Percentiles rank a stretch among this genome's conserved stretches.
These are phyloP conservation scores for Wasmannia auropunctata DNA, from an alignment of 1,140 invertebrate species.

Conservation along the genomic window DNA sequence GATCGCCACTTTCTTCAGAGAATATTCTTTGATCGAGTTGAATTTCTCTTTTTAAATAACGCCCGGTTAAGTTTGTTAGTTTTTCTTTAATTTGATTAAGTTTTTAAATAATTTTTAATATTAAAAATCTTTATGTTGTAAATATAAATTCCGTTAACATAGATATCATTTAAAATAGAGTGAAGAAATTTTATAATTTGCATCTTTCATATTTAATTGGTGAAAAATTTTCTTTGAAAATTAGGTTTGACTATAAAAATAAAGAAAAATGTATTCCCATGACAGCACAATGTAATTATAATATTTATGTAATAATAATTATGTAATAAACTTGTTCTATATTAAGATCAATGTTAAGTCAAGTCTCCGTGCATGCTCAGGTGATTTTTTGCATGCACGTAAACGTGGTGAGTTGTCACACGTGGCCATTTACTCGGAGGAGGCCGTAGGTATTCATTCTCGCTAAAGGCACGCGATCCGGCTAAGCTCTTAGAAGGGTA, in stretches of 20 bases:
- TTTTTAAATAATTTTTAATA: not conserved
- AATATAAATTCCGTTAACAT: not conserved
- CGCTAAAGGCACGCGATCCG: constrained; percentile 51
- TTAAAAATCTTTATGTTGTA: not conserved
- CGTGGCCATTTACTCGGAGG: constrained; percentile 19
- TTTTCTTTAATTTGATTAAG: not conserved
- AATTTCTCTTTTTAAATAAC: not conserved
- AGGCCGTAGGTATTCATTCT: constrained; percentile 41
- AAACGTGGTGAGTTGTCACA: constrained; percentile 4
- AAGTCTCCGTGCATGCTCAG: not conserved
- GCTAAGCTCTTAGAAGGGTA: constrained; percentile 32
- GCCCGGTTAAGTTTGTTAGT: not conserved
- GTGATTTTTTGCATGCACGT: constrained; percentile 21
- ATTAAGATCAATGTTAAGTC: not conserved
- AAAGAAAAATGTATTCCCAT: not conserved
- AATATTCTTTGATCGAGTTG: not conserved
- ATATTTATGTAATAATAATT: not conserved
- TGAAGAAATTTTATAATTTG: not conserved
- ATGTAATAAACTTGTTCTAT: not conserved
- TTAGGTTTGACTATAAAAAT: not conserved
- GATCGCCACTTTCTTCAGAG: not conserved
- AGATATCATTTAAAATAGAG: not conserved
- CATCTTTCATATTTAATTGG: not conserved
- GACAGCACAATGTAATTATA: not conserved
- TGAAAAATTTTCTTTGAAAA: not conserved